Conservation (phyloP, 2,113 vertebrate genomes). For the Mungos mungo region DNA sequence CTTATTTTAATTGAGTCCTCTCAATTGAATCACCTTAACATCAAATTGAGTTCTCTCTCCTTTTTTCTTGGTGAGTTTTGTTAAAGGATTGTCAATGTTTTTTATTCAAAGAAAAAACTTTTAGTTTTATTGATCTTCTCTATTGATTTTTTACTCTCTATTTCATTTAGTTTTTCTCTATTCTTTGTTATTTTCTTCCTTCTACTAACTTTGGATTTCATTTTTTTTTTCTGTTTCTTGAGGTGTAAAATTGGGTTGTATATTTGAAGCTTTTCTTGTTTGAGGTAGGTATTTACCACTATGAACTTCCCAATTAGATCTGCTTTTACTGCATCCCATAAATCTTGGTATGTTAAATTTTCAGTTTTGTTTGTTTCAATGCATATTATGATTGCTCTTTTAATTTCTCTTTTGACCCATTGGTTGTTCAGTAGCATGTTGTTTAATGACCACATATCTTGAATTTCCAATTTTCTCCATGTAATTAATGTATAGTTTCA, state of each 20-base stretch:
- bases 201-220: too few relatives aligned
- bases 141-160: neutral
- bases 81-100: neutral
- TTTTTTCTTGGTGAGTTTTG: neutral
- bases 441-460: neutral
- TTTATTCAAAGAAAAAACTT: neutral
- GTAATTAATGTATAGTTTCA: neutral
- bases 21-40: neutral
- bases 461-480: neutral
- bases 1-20: neutral
- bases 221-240: neutral
- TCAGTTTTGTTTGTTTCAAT: neutral
- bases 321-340: neutral
- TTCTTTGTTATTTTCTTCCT: too few relatives aligned
- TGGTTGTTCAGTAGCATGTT: neutral
- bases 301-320: neutral
- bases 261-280: neutral
- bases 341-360: neutral
- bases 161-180: too few relatives aligned
- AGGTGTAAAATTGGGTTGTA: neutral
- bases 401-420: neutral
- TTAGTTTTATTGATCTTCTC: neutral
- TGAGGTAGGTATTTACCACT: neutral
- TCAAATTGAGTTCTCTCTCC: neutral
- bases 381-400: neutral